Percentiles rank a stretch among this genome's conserved stretches.
phyloP scores from a whole-genome alignment of 2,797 vertebrate species.

The Botia kubotai region DNA sequence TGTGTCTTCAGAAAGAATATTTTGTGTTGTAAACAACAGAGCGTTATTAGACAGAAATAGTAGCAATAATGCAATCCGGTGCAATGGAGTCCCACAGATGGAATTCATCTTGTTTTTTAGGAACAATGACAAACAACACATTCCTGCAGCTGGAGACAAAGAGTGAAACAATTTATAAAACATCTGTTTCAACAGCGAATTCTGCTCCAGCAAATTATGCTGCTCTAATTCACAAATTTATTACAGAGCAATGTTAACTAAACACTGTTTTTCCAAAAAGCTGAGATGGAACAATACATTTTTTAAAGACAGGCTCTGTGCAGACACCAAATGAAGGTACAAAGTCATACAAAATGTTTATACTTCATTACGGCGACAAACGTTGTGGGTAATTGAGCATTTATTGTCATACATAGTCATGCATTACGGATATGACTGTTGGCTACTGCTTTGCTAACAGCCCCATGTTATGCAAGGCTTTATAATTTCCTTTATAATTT shows the following conservation, averaged over 20 bases:
- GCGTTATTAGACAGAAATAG: slow-evolving; percentile 66
- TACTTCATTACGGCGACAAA: slow-evolving; percentile 67
- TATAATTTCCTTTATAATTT: too few species aligned
- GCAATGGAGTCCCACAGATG: slow-evolving; percentile 41
- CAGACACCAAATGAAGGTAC: slow-evolving; percentile 57
- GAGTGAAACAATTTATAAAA: slow-evolving; percentile 47
- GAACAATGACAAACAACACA: slow-evolving; percentile 51
- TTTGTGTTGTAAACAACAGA: slow-evolving; percentile 52
- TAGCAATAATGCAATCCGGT: slow-evolving; percentile 59
- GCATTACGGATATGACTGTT: slow-evolving; percentile 61
- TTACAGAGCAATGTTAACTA: slow-evolving; percentile 53
- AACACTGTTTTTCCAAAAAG: slow-evolving; percentile 28
- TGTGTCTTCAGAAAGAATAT: slow-evolving; percentile 55
- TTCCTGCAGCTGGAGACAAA: slow-evolving; percentile 40
- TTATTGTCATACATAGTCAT: slow-evolving; percentile 51
- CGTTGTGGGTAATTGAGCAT: slow-evolving; percentile 55
- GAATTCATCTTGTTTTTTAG: slow-evolving; percentile 60
- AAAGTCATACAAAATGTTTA: slow-evolving; percentile 64
- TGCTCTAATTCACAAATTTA: slow-evolving; percentile 58
- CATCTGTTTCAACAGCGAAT: slow-evolving; percentile 54
- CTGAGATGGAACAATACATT: slow-evolving; percentile 41
- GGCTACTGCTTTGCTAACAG: slow-evolving; percentile 52
- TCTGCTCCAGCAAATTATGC: slow-evolving; percentile 47
- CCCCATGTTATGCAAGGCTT: too few species aligned
- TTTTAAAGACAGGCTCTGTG: slow-evolving; percentile 52